phyloP scores from a whole-genome alignment of 2,888 invertebrate genomes.

The Apomyelois bistriatella region DNA sequence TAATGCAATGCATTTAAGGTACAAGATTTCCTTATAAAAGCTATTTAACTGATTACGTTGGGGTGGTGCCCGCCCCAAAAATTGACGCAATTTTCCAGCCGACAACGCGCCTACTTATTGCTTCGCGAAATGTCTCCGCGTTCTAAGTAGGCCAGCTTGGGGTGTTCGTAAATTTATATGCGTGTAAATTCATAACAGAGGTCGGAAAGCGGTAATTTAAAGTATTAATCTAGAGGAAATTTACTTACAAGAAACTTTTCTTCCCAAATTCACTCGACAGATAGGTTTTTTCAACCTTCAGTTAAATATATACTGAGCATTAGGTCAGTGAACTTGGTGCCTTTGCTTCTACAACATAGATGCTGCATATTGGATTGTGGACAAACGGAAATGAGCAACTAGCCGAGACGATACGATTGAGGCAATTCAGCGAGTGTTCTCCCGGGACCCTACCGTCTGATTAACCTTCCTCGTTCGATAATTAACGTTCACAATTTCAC shows the following conservation, averaged over 20 bases:
- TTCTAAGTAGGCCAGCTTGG: constrained; percentile 53
- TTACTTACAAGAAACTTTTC: constrained; percentile 1
- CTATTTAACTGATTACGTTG: constrained; percentile 56
- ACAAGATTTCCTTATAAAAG: constrained; percentile 38
- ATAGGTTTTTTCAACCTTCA: background rate
- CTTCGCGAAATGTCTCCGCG: constrained; percentile 59
- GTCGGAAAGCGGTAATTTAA: constrained; percentile 27
- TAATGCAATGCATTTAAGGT: too few species aligned
- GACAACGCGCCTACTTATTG: constrained; percentile 65
- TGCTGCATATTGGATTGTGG: constrained; percentile 42
- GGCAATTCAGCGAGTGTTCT: constrained; percentile 41
- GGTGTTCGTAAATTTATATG: constrained; percentile 49
- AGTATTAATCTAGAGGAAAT: constrained; percentile 10
- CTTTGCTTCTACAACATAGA: constrained; percentile 28
- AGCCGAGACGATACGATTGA: constrained; percentile 41
- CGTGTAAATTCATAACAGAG: constrained; percentile 53
- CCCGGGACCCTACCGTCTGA: constrained; percentile 36
- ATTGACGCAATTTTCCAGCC: constrained; percentile 70
- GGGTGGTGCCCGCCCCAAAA: constrained; percentile 51
- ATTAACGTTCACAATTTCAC: too few species aligned
- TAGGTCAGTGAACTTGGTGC: constrained; percentile 17
- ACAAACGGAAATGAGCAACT: constrained; percentile 63
- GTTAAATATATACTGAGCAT: too few species aligned
- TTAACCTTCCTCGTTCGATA: constrained; percentile 29
- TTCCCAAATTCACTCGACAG: too few species aligned